Evolutionary conservation across 1,140 invertebrate species (phyloP).

Genomic region (Araneus ventricosus): DNA sequence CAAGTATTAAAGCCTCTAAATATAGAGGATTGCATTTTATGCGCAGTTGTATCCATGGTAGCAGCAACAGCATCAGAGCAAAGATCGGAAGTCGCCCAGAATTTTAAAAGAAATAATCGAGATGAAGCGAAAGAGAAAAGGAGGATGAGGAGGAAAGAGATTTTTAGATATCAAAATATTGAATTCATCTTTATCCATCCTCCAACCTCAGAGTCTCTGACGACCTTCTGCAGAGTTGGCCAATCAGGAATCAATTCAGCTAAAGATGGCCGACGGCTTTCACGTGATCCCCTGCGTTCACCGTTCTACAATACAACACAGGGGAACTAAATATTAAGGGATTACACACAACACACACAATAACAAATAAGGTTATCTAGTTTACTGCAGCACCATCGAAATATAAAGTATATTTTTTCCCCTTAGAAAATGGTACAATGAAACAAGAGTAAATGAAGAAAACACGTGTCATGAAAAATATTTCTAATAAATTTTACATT

Average conservation of each 20-base stretch:
- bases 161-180: conserved; percentile 64
- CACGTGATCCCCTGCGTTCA: conserved; percentile 80
- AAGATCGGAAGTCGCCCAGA: conserved; percentile 4
- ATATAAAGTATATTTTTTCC: background rate
- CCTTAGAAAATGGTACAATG: background rate
- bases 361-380: conserved; percentile 18
- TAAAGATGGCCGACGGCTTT: conserved; percentile 89
- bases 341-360: conserved; percentile 52
- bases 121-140: conserved; percentile 72
- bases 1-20: too few species aligned
- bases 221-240: conserved; percentile 94
- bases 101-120: conserved; percentile 33
- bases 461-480: too few species aligned
- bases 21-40: background rate
- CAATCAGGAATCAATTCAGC: conserved; percentile 97
- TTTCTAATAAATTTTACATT: too few species aligned
- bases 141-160: conserved; percentile 79
- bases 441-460: too few species aligned
- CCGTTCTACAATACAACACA: conserved; percentile 76
- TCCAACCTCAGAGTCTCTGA: conserved; percentile 80
- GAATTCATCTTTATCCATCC: conserved; percentile 78
- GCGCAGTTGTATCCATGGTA: background rate
- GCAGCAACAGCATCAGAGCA: conserved; percentile 34
- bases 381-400: conserved; percentile 29
- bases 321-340: conserved; percentile 60